Conservation (phyloP, 2,797 vertebrate genomes). For the Florisuga fusca region DNA sequence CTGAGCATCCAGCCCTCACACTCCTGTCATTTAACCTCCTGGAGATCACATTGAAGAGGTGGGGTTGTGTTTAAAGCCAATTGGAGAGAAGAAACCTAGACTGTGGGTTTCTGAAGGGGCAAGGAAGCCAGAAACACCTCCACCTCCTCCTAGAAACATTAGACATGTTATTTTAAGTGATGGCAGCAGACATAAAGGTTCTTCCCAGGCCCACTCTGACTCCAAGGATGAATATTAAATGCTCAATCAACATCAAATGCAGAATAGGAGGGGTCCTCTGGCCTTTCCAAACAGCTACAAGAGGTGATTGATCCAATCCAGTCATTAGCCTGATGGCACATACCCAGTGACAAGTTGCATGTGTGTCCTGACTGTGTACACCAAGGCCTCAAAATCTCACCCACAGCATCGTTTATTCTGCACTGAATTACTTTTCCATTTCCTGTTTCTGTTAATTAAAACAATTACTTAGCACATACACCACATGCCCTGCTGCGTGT, state of each 20-base stretch:
- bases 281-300: neutral
- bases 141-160: neutral
- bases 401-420: neutral
- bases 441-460: neutral
- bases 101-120: neutral
- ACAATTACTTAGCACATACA: neutral
- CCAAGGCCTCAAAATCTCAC: neutral
- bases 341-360: neutral
- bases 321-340: no score
- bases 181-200: neutral
- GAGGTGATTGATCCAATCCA: neutral
- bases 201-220: neutral
- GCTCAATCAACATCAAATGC: neutral
- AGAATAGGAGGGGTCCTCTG: neutral
- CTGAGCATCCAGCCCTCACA: neutral
- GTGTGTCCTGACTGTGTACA: neutral
- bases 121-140: neutral
- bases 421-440: neutral
- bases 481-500: neutral
- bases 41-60: neutral
- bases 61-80: neutral
- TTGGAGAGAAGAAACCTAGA: neutral
- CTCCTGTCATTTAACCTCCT: neutral
- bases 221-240: accelerated
- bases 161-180: neutral